Evolutionary conservation across 2,113 vertebrate species (phyloP).

Genomic region (Centropus bengalensis): DNA sequence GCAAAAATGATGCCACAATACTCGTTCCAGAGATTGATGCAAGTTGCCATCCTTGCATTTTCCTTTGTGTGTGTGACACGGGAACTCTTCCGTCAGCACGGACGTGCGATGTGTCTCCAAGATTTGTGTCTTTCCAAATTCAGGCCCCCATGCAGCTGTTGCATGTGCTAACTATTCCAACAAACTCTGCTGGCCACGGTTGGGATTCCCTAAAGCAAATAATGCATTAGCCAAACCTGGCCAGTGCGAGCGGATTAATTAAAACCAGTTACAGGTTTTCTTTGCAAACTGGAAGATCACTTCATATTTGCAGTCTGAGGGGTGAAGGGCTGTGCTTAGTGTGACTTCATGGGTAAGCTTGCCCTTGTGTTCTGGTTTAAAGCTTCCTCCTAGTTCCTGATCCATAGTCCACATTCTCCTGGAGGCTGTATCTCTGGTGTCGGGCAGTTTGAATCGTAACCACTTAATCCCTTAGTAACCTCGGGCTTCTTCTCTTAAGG

Average conservation of each 20-base stretch:
- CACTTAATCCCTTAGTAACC: conserved; percentile 72
- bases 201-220: background rate
- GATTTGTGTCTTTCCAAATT: background rate
- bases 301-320: background rate
- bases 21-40: background rate
- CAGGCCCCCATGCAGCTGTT: background rate
- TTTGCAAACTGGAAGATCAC: background rate
- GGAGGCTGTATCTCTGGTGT: conserved; percentile 31
- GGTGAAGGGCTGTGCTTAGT: background rate
- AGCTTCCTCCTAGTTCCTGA: background rate
- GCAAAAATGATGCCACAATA: background rate
- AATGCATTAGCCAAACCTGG: background rate
- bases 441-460: conserved; percentile 59
- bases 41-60: background rate
- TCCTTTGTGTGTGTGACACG: background rate
- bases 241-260: background rate
- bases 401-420: conserved; percentile 50
- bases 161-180: background rate
- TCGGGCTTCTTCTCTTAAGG: background rate
- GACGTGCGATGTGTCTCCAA: background rate
- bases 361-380: background rate
- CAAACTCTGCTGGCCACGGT: background rate
- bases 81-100: background rate
- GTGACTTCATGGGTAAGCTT: background rate
- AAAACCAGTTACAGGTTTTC: background rate